Evolutionary conservation across 1,140 invertebrate genomes (phyloP).

Genomic region (Temnothorax nylanderi): DNA sequence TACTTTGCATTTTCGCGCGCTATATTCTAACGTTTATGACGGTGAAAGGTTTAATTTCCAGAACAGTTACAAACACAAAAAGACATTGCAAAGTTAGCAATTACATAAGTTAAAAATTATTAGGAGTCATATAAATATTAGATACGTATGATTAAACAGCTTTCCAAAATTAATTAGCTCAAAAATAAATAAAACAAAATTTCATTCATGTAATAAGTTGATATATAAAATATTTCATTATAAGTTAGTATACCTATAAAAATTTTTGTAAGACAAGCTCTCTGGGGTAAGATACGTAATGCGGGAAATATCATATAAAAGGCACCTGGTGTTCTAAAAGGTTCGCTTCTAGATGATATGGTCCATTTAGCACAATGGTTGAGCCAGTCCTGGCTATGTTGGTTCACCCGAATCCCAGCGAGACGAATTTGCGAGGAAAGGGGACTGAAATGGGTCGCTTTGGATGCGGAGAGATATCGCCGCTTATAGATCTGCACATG

Average conservation of each 20-base stretch:
- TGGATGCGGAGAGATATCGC: slow-evolving; percentile 48
- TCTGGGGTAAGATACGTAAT: background rate
- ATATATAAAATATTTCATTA: background rate
- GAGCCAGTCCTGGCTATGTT: background rate
- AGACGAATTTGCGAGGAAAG: slow-evolving; percentile 58
- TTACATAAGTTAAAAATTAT: background rate
- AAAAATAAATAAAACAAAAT: background rate
- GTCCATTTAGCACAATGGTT: slow-evolving; percentile 52
- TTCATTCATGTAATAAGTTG: background rate
- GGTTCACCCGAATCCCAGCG: slow-evolving; percentile 26
- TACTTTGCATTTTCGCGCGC: background rate
- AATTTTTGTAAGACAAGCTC: background rate
- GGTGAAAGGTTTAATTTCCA: background rate
- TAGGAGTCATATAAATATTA: background rate
- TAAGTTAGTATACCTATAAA: background rate
- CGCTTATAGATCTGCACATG: slow-evolving; percentile 55
- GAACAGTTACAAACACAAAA: background rate
- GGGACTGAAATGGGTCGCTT: slow-evolving; percentile 49
- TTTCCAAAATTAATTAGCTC: background rate
- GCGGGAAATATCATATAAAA: slow-evolving; percentile 12
- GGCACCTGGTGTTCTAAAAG: background rate
- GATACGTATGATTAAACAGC: background rate
- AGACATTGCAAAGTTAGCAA: background rate
- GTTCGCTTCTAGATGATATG: slow-evolving; percentile 30
- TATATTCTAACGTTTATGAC: background rate